Evolutionary conservation across 23 tunicate species (phyloP), one percentile per base, ranked within the genome.

Genomic region (Diplosoma virens): DNA sequence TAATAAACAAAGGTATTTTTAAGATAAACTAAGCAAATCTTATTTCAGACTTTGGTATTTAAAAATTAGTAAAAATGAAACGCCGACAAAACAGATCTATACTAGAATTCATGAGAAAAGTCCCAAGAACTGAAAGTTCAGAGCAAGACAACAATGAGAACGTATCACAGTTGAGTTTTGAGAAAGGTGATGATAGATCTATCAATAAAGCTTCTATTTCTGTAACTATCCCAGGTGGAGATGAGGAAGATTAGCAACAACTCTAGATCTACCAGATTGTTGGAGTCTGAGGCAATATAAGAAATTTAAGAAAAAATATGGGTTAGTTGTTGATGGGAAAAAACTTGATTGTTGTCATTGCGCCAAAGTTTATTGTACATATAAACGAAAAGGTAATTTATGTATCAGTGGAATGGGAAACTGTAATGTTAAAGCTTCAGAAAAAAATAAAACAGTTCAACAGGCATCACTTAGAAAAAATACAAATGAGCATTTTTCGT

Each of bases 231-330:
- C n/a, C 14, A 58, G n/a, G 25, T 58, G n/a, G 20, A 58, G 66
- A 58, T 58, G 20, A 58, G 14, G 66, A 50, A 71, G 52, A 45
- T 45, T 9, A 9, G 16, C 16, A 52, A 18, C n/a, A n/a, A n/a
- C n/a, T n/a, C n/a, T n/a, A n/a, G 52, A 18, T 67, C 77, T 79
- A 7, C 84, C 84, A 25, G 84, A 79, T 34, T 79, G 84, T 35
- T 79, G 84, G 84, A 79, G 24, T 46, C 37, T 7, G 37, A 79
- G 18, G 60, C 84, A 79, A 45, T 37, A 36, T 17, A 25, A 66
- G 18, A 18, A 59, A 4, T 77, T 77, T 25, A 63, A 61, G 33
- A 32, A 66, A 77, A 77, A 77, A 36, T 77, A 77, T 68, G 78
- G 78, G 23, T 79, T 79, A 22, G 41, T 41, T 37, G 78, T 26